A percentile compares a stretch with the other conserved stretches of the same genome.
These are phyloP conservation scores for Ciconia stormi DNA, from an alignment of 2,113 vertebrate species.

Conservation along the genomic window DNA sequence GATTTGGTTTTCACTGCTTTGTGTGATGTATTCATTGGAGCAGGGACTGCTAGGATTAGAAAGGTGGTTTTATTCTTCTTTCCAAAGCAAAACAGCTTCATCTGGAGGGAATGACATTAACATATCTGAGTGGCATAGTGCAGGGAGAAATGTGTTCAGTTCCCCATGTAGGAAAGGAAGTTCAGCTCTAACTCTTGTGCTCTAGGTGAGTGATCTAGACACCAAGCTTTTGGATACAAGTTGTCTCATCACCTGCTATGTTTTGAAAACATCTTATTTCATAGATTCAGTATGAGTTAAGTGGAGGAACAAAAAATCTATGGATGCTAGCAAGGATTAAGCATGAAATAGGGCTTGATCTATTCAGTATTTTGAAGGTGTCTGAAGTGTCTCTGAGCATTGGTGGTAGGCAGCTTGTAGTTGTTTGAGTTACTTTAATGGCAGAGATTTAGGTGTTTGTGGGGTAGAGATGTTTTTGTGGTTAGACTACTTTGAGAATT, in stretches of 20 bases:
- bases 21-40: neutral
- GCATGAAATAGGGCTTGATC: neutral
- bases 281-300: neutral
- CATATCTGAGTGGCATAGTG: neutral
- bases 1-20: neutral
- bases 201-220: neutral
- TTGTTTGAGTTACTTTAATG: neutral
- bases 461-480: neutral
- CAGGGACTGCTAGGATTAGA: neutral
- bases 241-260: neutral
- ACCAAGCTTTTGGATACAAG: neutral
- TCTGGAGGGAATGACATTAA: neutral
- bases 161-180: neutral
- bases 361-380: neutral
- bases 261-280: neutral
- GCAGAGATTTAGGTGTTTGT: neutral
- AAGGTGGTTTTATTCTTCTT: neutral
- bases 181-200: neutral
- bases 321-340: neutral
- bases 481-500: neutral
- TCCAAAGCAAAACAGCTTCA: neutral
- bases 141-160: neutral
- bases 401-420: neutral
- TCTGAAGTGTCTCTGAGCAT: neutral
- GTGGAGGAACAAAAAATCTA: neutral